Percentiles rank a stretch among this genome's conserved stretches.
Evolutionary conservation across 1,140 invertebrate species (phyloP).

Genomic region (Arion vulgaris): DNA sequence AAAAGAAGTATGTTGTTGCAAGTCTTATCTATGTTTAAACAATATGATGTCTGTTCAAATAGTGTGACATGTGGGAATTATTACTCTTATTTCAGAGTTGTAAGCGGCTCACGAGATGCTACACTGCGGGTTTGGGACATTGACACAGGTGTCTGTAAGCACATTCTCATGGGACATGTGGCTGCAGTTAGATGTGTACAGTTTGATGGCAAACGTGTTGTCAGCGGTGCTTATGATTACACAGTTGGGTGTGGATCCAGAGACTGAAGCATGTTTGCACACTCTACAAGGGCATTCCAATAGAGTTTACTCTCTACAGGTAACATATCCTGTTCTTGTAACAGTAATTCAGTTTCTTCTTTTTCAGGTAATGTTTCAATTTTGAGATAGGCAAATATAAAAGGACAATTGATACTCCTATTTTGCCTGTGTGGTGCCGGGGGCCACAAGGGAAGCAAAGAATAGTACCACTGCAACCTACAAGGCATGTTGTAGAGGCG

Average conservation of each 20-base stretch:
- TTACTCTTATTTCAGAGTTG: constrained; percentile 80
- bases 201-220: constrained; percentile 94
- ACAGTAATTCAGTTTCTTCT: no score
- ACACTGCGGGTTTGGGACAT: constrained; percentile 97
- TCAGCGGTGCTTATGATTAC: constrained; percentile 95
- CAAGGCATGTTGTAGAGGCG: no score
- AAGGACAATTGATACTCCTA: no score
- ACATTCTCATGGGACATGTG: constrained; percentile 94
- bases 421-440: no score
- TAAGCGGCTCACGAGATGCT: constrained; percentile 97
- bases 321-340: constrained; percentile 69
- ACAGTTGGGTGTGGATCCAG: constrained; percentile 98
- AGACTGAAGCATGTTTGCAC: constrained; percentile 94
- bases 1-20: no score
- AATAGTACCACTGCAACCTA: no score
- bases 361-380: no score
- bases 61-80: no score
- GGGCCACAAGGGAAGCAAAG: no score
- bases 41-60: no score
- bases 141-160: constrained; percentile 89
- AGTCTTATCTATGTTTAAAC: no score
- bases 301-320: constrained; percentile 98
- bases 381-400: no score
- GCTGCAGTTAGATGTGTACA: constrained; percentile 99
- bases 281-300: constrained; percentile 97